Conservation (phyloP, 2,888 invertebrate species). For the Leptinotarsa haldemani region DNA sequence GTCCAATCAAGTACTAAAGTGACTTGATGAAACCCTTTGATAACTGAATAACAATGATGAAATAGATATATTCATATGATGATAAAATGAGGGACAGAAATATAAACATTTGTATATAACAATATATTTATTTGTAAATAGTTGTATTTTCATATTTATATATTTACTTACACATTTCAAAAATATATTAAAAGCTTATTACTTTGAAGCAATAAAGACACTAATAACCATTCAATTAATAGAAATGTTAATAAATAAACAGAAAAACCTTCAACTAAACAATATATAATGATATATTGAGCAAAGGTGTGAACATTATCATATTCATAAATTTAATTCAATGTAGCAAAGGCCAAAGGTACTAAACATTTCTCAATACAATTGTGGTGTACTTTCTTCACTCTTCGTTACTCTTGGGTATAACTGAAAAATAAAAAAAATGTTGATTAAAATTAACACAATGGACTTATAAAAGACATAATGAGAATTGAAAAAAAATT, state of each 20-base stretch:
- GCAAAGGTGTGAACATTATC: conserved; percentile 59
- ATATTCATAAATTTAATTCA: conserved; percentile 39
- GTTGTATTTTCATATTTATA: conserved; percentile 64
- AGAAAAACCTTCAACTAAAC: conserved; percentile 61
- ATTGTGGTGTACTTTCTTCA: conserved; percentile 57
- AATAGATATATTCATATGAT: neutral
- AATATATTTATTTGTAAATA: conserved; percentile 55
- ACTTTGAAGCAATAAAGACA: conserved; percentile 60
- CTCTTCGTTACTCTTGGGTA: conserved; percentile 64
- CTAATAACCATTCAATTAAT: conserved; percentile 52
- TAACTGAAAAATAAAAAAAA: conserved; percentile 59
- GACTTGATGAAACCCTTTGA: too few species aligned
- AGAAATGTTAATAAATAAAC: conserved; percentile 49
- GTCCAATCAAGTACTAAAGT: too few species aligned
- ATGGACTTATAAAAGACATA: too few species aligned
- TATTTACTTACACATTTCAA: conserved; percentile 63
- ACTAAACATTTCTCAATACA: conserved; percentile 52
- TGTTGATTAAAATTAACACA: neutral
- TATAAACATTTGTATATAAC: conserved; percentile 34
- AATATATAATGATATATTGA: conserved; percentile 65
- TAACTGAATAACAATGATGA: neutral
- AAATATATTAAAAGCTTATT: conserved; percentile 64
- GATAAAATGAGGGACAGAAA: neutral
- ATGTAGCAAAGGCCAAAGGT: conserved; percentile 46
- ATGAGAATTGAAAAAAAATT: too few species aligned